These are phyloP conservation scores for Pterois miles DNA, from an alignment of 2,797 vertebrate species.

Conservation along the genomic window DNA sequence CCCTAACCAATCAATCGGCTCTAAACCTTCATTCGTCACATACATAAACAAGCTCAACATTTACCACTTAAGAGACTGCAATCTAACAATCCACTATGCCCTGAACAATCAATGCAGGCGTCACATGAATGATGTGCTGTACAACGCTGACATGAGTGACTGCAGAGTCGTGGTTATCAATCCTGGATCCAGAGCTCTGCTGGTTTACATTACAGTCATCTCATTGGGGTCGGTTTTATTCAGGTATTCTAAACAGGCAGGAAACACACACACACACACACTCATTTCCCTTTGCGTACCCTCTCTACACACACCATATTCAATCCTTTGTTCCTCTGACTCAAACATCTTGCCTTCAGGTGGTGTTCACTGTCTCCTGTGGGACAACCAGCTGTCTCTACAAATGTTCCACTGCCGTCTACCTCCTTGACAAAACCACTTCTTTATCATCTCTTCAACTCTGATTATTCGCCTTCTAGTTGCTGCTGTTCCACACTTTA, in stretches of 20 bases:
- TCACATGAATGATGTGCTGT: background rate
- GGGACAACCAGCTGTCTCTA: constrained; percentile 37
- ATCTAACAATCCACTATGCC: background rate
- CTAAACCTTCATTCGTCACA: no score
- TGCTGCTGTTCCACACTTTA: background rate
- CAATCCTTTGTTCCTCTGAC: constrained; percentile 7
- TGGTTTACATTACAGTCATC: background rate
- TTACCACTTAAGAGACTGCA: background rate
- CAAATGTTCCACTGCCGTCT: constrained; percentile 36
- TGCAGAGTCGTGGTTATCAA: background rate
- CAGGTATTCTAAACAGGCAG: constrained; percentile 17
- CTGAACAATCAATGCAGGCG: background rate
- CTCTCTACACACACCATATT: background rate
- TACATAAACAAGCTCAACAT: background rate
- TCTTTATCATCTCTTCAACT: constrained; percentile 2
- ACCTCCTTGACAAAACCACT: constrained; percentile 27
- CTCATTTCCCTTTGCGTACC: background rate
- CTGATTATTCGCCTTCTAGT: constrained; percentile 20
- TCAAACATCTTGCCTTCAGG: constrained; percentile 30
- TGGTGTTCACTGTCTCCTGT: constrained; percentile 23
- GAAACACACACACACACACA: background rate
- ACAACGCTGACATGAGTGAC: background rate
- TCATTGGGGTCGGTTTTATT: background rate
- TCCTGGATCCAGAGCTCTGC: background rate
- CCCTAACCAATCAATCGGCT: no score